These are phyloP conservation scores for Choloepus hoffmanni DNA, from an alignment of 2,113 vertebrate species.

Conservation along the genomic window DNA sequence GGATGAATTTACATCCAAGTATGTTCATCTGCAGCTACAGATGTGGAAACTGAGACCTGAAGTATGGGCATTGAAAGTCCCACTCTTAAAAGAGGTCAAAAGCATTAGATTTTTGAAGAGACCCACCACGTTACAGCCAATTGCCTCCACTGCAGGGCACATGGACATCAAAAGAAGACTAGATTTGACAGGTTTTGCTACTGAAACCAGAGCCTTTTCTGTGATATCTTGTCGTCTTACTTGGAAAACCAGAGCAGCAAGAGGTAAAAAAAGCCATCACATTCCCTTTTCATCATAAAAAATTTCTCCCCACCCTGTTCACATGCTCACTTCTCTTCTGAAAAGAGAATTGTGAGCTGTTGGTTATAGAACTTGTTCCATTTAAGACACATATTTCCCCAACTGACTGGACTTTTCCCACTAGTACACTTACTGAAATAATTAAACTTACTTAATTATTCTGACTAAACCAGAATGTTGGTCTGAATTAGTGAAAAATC, in stretches of 20 bases:
- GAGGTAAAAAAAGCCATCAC: neutral
- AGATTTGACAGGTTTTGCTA: neutral
- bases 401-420: neutral
- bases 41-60: neutral
- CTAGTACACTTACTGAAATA: slow-evolving; percentile 23
- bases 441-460: slow-evolving; percentile 39
- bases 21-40: neutral
- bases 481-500: slow-evolving; percentile 38
- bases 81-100: neutral
- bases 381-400: neutral
- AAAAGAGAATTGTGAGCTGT: neutral
- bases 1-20: neutral
- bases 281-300: neutral
- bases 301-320: neutral
- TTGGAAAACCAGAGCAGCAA: slow-evolving; percentile 18
- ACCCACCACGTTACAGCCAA: neutral
- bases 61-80: neutral
- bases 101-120: neutral
- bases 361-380: neutral
- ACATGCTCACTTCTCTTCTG: slow-evolving; percentile 23
- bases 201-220: neutral
- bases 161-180: neutral
- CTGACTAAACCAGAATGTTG: slow-evolving; percentile 5
- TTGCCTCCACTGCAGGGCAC: too few relatives aligned
- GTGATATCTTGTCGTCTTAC: neutral